These are phyloP conservation scores for Arenaria interpres DNA, from an alignment of 2,113 vertebrate species.

Conservation along the genomic window DNA sequence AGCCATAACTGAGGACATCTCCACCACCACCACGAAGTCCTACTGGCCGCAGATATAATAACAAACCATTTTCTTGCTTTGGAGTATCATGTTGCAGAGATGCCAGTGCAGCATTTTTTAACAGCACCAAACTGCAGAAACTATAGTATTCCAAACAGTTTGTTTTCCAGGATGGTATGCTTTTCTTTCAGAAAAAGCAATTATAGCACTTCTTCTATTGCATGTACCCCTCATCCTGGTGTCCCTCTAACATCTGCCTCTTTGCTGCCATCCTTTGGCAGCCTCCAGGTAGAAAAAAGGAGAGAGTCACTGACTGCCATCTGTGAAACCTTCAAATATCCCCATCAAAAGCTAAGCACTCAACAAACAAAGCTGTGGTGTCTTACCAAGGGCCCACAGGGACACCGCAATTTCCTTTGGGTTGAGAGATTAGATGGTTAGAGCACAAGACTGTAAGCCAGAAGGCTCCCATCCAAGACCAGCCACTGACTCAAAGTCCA, in stretches of 20 bases:
- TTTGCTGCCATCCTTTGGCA: slow-evolving; percentile 62
- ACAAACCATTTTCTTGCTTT: not conserved
- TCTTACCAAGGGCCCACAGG: slow-evolving; percentile 49
- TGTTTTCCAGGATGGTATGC: not conserved
- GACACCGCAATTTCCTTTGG: slow-evolving; percentile 55
- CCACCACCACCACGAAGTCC: not conserved
- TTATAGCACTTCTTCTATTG: not conserved
- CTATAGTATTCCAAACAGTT: not conserved
- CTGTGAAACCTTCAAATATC: slow-evolving; percentile 46
- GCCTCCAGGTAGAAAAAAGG: slow-evolving; percentile 1
- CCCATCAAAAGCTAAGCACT: slow-evolving; percentile 40
- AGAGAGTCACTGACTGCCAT: not conserved
- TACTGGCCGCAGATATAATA: slow-evolving; percentile 34
- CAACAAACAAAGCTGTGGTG: slow-evolving; percentile 60
- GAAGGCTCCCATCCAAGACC: slow-evolving; percentile 60
- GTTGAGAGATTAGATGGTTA: slow-evolving; percentile 54
- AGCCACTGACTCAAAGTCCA: slow-evolving; percentile 62
- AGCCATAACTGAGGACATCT: not conserved
- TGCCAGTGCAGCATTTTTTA: slow-evolving; percentile 43
- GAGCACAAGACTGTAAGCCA: slow-evolving; percentile 31
- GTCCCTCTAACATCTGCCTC: not conserved
- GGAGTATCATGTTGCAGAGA: slow-evolving; percentile 38
- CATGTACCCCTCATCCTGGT: not conserved
- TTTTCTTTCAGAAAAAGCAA: not conserved
- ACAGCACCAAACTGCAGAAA: slow-evolving; percentile 12